A percentile compares a stretch with the other conserved stretches of the same genome.
phyloP scores from a whole-genome alignment of 2,113 vertebrate species.

The Paraplagusia blochii region DNA sequence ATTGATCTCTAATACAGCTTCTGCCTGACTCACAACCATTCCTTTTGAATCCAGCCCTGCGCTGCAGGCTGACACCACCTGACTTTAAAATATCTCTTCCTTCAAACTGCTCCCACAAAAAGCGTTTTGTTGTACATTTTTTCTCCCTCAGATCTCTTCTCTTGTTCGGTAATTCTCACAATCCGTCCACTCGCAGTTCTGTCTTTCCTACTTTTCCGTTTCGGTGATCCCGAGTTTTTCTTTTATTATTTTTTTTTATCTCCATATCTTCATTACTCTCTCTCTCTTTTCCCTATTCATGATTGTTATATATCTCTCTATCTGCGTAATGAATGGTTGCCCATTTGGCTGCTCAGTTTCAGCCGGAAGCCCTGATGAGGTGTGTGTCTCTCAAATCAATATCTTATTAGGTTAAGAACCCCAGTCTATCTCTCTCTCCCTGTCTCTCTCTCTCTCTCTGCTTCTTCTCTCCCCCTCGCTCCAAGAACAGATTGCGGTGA shows the following conservation, averaged over 20 bases:
- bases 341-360: conserved; percentile 56
- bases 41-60: conserved; percentile 10
- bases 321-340: conserved; percentile 53
- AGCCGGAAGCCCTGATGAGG: conserved; percentile 54
- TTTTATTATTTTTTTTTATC: conserved; percentile 1
- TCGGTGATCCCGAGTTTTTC: not conserved
- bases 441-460: not conserved
- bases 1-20: conserved; percentile 26
- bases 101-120: not conserved
- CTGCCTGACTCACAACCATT: conserved; percentile 3
- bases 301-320: conserved; percentile 30
- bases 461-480: conserved; percentile 14
- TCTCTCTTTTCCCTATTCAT: not conserved
- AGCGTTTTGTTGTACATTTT: not conserved
- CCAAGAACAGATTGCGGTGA: not conserved
- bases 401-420: conserved; percentile 67
- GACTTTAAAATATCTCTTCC: conserved; percentile 8
- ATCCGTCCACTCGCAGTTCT: not conserved
- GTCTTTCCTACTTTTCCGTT: not conserved
- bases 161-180: not conserved
- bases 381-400: conserved; percentile 62
- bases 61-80: not conserved
- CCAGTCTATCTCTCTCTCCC: conserved; percentile 30
- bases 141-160: not conserved
- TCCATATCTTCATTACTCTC: conserved; percentile 1